Conservation (phyloP, 2,888 invertebrate species). For the Limnephilus rhombicus region DNA sequence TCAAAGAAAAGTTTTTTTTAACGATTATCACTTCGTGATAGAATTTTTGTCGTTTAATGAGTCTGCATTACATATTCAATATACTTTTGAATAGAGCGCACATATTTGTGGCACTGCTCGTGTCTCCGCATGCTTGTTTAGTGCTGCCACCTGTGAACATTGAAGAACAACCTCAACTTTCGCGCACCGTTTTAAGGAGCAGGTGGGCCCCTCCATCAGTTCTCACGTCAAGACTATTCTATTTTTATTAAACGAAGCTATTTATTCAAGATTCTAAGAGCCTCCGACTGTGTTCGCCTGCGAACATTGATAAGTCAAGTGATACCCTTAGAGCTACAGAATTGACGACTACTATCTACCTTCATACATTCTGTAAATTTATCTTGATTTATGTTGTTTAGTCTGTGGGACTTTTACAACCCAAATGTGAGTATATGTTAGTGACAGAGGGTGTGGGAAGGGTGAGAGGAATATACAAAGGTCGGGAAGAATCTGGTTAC, state of each 20-base stretch:
- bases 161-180: background rate
- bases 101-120: too few species aligned
- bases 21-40: too few species aligned
- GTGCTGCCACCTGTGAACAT: too few species aligned
- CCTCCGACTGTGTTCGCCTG: background rate
- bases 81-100: too few species aligned
- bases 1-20: too few species aligned
- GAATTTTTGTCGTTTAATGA: too few species aligned
- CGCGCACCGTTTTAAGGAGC: background rate
- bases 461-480: too few species aligned
- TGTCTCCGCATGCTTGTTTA: too few species aligned
- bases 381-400: background rate
- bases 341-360: background rate
- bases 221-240: background rate
- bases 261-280: background rate
- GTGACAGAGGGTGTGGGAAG: too few species aligned
- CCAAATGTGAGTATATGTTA: too few species aligned
- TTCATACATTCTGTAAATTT: background rate
- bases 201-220: background rate
- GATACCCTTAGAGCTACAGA: background rate
- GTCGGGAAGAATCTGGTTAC: too few species aligned
- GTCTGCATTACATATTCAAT: too few species aligned
- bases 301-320: background rate
- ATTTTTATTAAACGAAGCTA: background rate
- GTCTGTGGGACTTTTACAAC: background rate